Evolutionary conservation across 2,888 invertebrate genomes (phyloP).

Genomic region (Anarsia innoxiella): DNA sequence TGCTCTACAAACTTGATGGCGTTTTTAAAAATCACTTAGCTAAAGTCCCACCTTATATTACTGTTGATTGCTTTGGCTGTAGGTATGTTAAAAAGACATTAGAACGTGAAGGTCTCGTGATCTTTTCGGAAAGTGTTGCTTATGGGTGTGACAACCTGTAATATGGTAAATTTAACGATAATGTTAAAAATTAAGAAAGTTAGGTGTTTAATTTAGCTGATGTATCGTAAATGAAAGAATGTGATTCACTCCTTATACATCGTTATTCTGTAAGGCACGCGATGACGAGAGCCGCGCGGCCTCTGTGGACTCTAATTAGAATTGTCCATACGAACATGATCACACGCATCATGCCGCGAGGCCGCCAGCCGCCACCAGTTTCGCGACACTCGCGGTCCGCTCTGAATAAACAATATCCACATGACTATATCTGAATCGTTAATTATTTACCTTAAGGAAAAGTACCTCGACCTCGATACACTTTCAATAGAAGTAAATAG

Average conservation of each 20-base stretch:
- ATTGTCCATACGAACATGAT: slow-evolving; percentile 4
- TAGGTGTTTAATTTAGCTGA: no score
- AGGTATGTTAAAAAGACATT: slow-evolving; percentile 13
- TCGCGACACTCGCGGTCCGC: slow-evolving; percentile 28
- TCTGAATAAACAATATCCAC: slow-evolving; percentile 17
- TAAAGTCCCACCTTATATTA: background rate
- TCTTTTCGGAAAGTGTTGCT: no score
- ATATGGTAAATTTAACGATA: no score
- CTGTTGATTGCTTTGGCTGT: slow-evolving; percentile 5
- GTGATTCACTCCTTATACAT: no score
- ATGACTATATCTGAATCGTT: slow-evolving; percentile 27
- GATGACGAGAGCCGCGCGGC: slow-evolving; percentile 29
- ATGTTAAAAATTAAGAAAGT: no score
- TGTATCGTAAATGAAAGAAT: no score
- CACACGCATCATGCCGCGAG: slow-evolving; percentile 26
- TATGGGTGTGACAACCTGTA: no score
- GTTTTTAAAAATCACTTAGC: slow-evolving; percentile 10
- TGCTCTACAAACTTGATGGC: slow-evolving; percentile 13
- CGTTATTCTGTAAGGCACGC: slow-evolving; percentile 26
- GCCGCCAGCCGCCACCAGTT: no score
- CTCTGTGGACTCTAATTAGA: slow-evolving; percentile 42
- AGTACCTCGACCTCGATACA: no score
- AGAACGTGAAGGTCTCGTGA: no score
- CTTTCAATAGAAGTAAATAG: no score
- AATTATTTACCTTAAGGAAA: slow-evolving; percentile 23